Base-by-base conservation (phyloP, 2,797 vertebrate species). In the Fringilla coelebs region DNA sequence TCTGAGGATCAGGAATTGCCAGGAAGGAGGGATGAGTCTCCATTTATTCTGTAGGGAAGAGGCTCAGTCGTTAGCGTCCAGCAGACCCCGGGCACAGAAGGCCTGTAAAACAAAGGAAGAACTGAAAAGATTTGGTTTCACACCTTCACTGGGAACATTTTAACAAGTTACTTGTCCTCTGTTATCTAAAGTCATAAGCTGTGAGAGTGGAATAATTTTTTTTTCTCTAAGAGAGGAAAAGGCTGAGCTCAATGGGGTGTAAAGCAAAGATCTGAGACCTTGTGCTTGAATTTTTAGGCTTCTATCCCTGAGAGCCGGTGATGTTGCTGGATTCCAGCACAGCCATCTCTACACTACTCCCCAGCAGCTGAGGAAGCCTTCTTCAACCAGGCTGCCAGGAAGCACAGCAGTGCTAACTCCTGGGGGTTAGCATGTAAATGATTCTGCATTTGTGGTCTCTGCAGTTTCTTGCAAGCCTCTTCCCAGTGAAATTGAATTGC, bases 61-160 rank as follows among this genome's bases (percentile, higher is more conserved):
- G 43, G 25, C 21, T 79, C 48, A 25, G 15, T 21, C 0, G 0
- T 48, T 32, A 43, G 5, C 31, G 15, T 89, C 28, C 9, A 14
- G 28, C 15, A 80, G 38, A 48, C 13, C 25, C 74, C 1, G 0
- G 28, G n/a, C 36, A 87, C 36, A 40, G 18, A 41, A 38, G 8
- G 26, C 7, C 51, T 60, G 18, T 61, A 65, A 91, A 76, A 61
- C 19, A 87, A 73, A 77, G 46, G n/a, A 87, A 55, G 70, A 89
- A 84, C 12, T 41, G 36, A 46, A 67, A 91, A 55, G 4, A 51
- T n/a, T 52, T 43, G 5, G 14, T 18, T 92, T 90, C 31, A 57
- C 74, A 32, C 21, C 32, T 48, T 77, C 62, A 43, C 20, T 49
- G 41, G 57, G 51, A 74, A 70, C 73, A 86, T 36, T 60, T 74